Percentiles rank a stretch among this genome's conserved stretches.
Evolutionary conservation across 2,113 vertebrate genomes (phyloP).

Genomic region (Cyanoramphus novaezelandiae): DNA sequence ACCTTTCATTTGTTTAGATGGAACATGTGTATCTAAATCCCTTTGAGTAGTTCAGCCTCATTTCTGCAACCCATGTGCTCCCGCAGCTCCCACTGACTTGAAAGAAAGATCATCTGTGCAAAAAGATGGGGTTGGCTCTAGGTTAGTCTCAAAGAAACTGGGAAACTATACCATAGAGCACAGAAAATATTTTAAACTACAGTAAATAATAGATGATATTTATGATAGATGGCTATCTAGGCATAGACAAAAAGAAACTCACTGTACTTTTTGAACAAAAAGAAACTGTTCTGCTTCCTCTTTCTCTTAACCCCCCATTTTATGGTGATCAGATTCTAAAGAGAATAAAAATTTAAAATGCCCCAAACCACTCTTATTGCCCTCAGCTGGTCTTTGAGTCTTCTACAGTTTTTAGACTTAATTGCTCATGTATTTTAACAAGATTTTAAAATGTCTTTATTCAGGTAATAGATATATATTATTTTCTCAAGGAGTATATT

Average conservation of each 20-base stretch:
- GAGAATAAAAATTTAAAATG: neutral
- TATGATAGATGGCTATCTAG: neutral
- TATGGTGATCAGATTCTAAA: neutral
- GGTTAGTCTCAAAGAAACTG: slow-evolving; percentile 25
- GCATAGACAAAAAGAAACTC: neutral
- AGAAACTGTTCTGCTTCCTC: neutral
- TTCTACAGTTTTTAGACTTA: neutral
- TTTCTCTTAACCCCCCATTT: rapidly evolving
- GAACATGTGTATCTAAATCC: slow-evolving; percentile 11
- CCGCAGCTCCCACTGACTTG: neutral
- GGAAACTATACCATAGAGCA: neutral
- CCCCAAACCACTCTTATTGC: neutral
- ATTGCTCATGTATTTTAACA: neutral
- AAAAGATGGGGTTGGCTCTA: slow-evolving; percentile 6
- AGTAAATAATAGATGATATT: slow-evolving; percentile 42
- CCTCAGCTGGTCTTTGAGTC: neutral
- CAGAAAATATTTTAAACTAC: slow-evolving; percentile 18
- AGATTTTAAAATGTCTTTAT: neutral
- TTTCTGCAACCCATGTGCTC: slow-evolving; percentile 2
- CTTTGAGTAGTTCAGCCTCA: slow-evolving; percentile 6
- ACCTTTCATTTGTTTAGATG: slow-evolving; percentile 28
- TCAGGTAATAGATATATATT: neutral
- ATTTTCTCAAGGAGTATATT: neutral
- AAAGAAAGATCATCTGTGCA: slow-evolving; percentile 19
- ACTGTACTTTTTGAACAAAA: neutral